Evolutionary conservation across 1,140 invertebrate genomes (phyloP).

Genomic region (Eumeta japonica): DNA sequence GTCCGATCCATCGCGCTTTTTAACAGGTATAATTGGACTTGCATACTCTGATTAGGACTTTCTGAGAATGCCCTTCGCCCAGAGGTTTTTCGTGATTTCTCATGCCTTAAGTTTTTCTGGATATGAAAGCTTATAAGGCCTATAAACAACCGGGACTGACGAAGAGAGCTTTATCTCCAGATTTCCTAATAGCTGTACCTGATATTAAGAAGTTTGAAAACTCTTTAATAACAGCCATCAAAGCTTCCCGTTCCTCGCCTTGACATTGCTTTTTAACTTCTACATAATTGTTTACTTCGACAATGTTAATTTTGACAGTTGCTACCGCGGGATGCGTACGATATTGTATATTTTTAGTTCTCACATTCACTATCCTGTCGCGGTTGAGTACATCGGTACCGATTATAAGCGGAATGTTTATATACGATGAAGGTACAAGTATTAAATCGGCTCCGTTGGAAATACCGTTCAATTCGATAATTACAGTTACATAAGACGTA

Average conservation of each 20-base stretch:
- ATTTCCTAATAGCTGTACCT: slow-evolving; percentile 13
- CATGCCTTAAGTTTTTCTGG: no score
- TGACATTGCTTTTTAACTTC: slow-evolving; percentile 6
- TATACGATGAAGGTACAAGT: slow-evolving; percentile 10
- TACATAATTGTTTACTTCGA: not conserved
- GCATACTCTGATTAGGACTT: slow-evolving; percentile 17
- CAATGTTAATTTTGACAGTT: not conserved
- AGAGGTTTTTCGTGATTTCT: slow-evolving; percentile 3
- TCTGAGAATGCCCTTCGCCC: slow-evolving; percentile 9
- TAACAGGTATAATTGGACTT: slow-evolving; percentile 17
- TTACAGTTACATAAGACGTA: slow-evolving; percentile 11
- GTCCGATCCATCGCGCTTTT: slow-evolving; percentile 20
- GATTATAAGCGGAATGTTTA: slow-evolving; percentile 14
- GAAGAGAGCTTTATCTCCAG: slow-evolving; percentile 13
- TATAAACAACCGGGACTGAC: not conserved
- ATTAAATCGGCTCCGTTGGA: slow-evolving; percentile 15
- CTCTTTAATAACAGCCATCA: slow-evolving; percentile 3
- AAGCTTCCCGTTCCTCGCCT: not conserved
- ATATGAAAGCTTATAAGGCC: slow-evolving; percentile 6
- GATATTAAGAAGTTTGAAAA: slow-evolving; percentile 13
- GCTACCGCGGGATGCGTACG: not conserved
- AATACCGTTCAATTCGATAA: slow-evolving; percentile 13
- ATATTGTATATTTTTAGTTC: slow-evolving; percentile 10
- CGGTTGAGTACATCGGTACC: slow-evolving; percentile 21
- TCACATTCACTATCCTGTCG: slow-evolving; percentile 12